Conservation (phyloP, 2,888 invertebrate species). For the Cabera pusaria region DNA sequence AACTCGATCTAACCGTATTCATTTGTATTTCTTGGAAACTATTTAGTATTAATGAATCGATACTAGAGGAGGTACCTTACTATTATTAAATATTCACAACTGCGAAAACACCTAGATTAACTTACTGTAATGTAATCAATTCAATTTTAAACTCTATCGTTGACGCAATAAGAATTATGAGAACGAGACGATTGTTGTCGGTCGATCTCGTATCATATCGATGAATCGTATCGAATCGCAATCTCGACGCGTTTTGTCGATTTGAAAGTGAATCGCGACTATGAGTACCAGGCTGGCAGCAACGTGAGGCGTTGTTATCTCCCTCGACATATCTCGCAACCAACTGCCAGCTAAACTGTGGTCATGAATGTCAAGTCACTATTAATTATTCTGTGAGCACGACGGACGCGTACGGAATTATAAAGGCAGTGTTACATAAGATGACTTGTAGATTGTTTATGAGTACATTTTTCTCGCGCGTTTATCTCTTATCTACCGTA, state of each 20-base stretch:
- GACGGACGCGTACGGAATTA: constrained; percentile 13
- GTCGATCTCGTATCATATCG: constrained; percentile 5
- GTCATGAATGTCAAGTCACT: not conserved
- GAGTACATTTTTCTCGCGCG: constrained; percentile 10
- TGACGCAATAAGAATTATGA: constrained; percentile 8
- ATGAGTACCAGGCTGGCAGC: constrained; percentile 53
- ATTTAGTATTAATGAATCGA: too few relatives aligned
- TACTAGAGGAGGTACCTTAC: too few relatives aligned
- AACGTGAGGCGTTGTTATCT: constrained; percentile 34
- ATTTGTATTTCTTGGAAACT: too few relatives aligned
- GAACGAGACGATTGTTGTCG: not conserved
- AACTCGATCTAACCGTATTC: too few relatives aligned
- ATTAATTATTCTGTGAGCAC: constrained; percentile 1
- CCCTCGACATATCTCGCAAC: constrained; percentile 9
- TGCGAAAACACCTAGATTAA: constrained; percentile 8
- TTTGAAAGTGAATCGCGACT: constrained; percentile 64
- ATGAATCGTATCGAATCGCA: constrained; percentile 29
- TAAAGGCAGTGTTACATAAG: constrained; percentile 20
- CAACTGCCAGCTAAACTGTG: constrained; percentile 6
- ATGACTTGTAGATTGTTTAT: constrained; percentile 16
- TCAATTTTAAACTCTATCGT: constrained; percentile 12
- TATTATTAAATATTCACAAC: too few relatives aligned
- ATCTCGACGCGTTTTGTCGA: constrained; percentile 42
- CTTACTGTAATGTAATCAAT: too few relatives aligned
- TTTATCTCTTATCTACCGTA: constrained; percentile 1